Percentiles rank a stretch among this genome's conserved stretches.
Conservation (phyloP, 2,113 vertebrate genomes). For the Erythrolamprus reginae region DNA sequence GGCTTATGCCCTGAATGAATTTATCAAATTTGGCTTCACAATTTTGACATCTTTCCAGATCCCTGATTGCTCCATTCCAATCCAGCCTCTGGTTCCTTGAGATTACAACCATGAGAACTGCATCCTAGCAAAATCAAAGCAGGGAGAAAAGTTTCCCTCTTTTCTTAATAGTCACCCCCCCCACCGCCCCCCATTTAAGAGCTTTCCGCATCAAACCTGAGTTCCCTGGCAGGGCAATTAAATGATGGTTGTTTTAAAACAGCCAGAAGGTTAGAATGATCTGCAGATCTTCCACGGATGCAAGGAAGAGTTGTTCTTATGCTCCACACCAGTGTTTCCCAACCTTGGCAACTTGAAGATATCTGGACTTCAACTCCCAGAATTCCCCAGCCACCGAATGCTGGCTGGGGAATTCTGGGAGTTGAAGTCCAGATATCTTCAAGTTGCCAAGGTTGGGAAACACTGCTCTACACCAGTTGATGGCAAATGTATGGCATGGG, state of each 20-base stretch:
- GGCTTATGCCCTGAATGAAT: background rate
- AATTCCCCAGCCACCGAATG: too few species aligned
- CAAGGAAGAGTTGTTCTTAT: background rate
- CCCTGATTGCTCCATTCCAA: background rate
- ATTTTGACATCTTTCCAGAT: background rate
- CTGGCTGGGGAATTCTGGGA: too few species aligned
- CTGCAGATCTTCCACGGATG: background rate
- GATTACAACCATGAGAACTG: background rate
- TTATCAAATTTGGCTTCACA: too few species aligned
- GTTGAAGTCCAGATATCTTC: too few species aligned
- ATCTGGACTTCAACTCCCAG: too few species aligned
- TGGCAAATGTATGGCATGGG: too few species aligned
- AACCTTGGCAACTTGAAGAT: too few species aligned
- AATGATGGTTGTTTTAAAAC: background rate
- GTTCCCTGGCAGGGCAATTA: background rate
- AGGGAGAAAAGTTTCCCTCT: background rate
- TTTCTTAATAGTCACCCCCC: background rate
- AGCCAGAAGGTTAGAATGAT: background rate
- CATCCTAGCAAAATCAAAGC: background rate
- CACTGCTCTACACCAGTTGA: too few species aligned
- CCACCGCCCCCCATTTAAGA: background rate
- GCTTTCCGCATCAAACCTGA: background rate
- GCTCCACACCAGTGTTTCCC: too few species aligned
- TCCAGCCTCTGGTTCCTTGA: background rate
- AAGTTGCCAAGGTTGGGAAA: too few species aligned